Evolutionary conservation across 2,797 vertebrate genomes (phyloP).

Genomic region (Babyrousa celebensis): DNA sequence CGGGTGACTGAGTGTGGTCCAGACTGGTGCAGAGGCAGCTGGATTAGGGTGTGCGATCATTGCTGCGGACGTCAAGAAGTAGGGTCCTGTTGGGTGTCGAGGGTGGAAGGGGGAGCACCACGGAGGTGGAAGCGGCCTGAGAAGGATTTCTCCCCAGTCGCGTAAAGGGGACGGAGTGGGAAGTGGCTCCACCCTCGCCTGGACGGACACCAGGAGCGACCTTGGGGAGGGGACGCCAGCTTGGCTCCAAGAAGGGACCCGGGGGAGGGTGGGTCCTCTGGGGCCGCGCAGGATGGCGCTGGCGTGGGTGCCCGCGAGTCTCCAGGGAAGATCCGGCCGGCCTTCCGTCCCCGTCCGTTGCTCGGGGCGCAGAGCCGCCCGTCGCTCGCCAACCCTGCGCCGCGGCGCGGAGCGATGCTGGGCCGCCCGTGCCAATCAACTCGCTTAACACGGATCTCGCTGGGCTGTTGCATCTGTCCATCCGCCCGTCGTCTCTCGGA

Average conservation of each 20-base stretch:
- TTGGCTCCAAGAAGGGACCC: not conserved
- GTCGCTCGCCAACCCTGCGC: accelerated
- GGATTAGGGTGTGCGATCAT: not conserved
- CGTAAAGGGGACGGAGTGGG: not conserved
- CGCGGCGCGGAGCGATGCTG: too few species aligned
- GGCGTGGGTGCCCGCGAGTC: not conserved
- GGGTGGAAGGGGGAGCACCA: not conserved
- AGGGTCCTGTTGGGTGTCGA: not conserved
- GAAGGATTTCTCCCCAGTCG: accelerated
- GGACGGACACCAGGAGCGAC: not conserved
- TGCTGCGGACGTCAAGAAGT: not conserved
- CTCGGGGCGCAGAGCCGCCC: too few species aligned
- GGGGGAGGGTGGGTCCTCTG: not conserved
- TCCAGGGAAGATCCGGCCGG: not conserved
- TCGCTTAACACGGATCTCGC: too few species aligned
- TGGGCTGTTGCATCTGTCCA: not conserved
- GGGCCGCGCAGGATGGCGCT: not conserved
- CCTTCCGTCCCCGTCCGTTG: not conserved
- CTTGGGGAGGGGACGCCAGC: accelerated
- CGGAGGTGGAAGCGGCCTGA: not conserved
- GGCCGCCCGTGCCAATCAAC: not conserved
- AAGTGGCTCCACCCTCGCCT: not conserved
- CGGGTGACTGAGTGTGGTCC: not conserved
- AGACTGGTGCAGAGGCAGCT: not conserved
- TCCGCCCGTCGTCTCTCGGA: not conserved